These are phyloP conservation scores for Turnix velox DNA, from an alignment of 2,113 vertebrate genomes.

Conservation along the genomic window DNA sequence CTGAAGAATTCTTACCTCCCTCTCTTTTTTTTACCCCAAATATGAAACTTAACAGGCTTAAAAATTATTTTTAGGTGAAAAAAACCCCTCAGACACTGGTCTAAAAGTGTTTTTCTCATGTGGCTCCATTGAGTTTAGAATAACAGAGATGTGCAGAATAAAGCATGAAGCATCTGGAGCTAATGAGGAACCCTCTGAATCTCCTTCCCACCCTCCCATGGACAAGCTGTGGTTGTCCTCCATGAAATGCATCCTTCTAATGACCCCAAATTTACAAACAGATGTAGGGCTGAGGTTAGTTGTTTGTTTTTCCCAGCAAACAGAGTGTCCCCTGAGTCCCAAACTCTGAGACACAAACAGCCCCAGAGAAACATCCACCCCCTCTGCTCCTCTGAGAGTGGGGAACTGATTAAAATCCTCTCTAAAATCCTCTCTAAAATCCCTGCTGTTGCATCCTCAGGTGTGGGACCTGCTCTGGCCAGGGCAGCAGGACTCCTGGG, in stretches of 20 bases:
- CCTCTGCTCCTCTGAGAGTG: rapidly evolving
- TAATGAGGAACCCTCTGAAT: not conserved
- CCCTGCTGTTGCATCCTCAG: not conserved
- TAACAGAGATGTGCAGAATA: slow-evolving; percentile 15
- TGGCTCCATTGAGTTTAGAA: slow-evolving; percentile 22
- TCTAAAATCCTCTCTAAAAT: rapidly evolving
- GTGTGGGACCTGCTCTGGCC: slow-evolving; percentile 71
- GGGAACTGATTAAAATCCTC: rapidly evolving
- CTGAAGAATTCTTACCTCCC: not conserved
- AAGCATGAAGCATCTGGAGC: not conserved
- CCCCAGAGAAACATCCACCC: rapidly evolving
- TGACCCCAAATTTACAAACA: not conserved
- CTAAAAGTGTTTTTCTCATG: not conserved
- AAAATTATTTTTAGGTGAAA: not conserved
- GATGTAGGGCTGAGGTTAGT: not conserved
- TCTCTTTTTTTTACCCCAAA: not conserved
- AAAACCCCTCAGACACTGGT: not conserved
- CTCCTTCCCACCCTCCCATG: not conserved
- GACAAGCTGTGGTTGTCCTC: not conserved
- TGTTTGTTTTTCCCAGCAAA: not conserved
- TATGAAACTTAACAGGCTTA: not conserved
- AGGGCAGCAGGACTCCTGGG: slow-evolving; percentile 67
- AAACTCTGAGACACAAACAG: rapidly evolving
- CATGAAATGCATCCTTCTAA: not conserved
- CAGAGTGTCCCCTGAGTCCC: rapidly evolving